Evolutionary conservation across 2,888 invertebrate species (phyloP), one percentile per base, ranked within the genome.

Genomic region (Alentia gelatinosa): DNA sequence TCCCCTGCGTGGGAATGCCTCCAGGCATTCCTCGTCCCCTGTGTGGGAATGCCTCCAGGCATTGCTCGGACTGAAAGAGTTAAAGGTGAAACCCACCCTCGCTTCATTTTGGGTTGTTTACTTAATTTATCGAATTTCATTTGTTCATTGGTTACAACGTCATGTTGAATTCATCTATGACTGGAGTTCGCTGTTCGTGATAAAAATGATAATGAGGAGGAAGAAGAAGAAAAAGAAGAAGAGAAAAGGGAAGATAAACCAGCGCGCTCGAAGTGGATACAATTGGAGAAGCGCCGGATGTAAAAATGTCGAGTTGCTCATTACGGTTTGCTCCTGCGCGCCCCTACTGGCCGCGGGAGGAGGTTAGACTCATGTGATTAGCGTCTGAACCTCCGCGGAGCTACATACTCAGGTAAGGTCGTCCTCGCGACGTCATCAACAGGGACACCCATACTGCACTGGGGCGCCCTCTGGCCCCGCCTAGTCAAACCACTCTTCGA

Each of bases 341-440:
- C 68, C 26, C 68, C 12, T 12, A 12, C 68, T 30, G 68, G 68
- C 30, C 12, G 68, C 12, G 30, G 30, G 68, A 68, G 68, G 68
- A 68, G 68, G 33, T 26, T 30, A 12, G 68, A 3, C n/a, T 68
- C 68, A 68, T 12, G 26, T 68, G 68, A 68, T 68, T 68, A 68
- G 26, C 68, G 68, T 79, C 39, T 79, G 79, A 79, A 35, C 79
- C 79, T 79, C 79, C 79, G 37, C 37, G 79, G 79, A 79, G 79
- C 79, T 79, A 35, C 79, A 79, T 37, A 37, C 79, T 79, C 79
- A 79, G 79, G 79, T 79, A 79, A 79, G 79, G 79, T 79, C 79
- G 79, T 79, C 79, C 79, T 79, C 15, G 79, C 39, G 79, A 35
- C 39, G 39, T 79, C 79, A 79, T 79, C 9, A 79, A 79, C 35